Evolutionary conservation across 2,888 invertebrate genomes (phyloP), one percentile per base, ranked within the genome.

Genomic region (Autographa pulchrina): DNA sequence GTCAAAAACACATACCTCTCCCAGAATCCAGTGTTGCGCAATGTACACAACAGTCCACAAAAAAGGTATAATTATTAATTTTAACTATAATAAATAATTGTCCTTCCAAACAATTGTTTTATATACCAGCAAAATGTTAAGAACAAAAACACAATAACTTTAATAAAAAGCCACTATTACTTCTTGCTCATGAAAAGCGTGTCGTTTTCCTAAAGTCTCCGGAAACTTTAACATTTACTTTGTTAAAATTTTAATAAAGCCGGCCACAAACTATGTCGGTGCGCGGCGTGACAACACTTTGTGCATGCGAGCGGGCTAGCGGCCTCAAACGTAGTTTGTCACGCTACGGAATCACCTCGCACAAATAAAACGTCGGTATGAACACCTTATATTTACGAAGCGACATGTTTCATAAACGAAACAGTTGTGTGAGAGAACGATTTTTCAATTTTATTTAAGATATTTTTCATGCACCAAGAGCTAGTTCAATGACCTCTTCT

Each of bases 221-320:
- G 62, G 38, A 8, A 41, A 59, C 56, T 48, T 41, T 35, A 58
- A 52, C 48, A 68, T 67, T 67, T 75, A 64, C 62, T 76, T 73
- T 67, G 48, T 64, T 73, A 65, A 78, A 32, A 78, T 74, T 80
- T 78, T 83, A 75, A 77, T 79, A 84, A 79, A 74, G 70, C 63
- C 35, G 38, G 25, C 81, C 70, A 1, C 82, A 79, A 72, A 74
- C 75, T 60, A 65, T 63, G 75, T 58, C 62, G 62, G 58, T 48
- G 48, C 54, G 54, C 48, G 64, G 62, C 72, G 68, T 70, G 73
- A 71, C 76, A 75, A 75, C 70, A 73, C 81, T 80, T 74, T 84
- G 71, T 75, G 71, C 68, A 60, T 52, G 69, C 56, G 52, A n/a
- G 13, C 58, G 18, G 68, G 54, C n/a, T 0, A 20, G 54, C 20